Conservation (phyloP, 2,113 vertebrate genomes). For the Spea multiplicata region DNA sequence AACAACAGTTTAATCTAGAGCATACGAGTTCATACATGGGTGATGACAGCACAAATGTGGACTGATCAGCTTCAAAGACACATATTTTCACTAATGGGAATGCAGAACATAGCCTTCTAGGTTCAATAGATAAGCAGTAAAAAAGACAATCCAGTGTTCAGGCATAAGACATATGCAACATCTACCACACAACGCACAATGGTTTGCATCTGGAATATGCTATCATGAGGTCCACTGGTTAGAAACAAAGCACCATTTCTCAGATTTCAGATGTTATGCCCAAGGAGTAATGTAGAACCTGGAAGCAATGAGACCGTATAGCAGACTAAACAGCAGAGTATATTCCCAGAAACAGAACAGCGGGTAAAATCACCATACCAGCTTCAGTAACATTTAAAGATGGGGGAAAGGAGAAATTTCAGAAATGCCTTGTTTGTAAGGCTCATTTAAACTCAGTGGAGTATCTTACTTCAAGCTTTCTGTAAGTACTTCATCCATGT, state of each 20-base stretch:
- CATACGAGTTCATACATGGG: conserved; percentile 28
- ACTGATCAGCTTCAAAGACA: conserved; percentile 5
- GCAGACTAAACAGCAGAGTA: not conserved
- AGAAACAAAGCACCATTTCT: not conserved
- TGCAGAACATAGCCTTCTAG: not conserved
- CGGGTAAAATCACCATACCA: not conserved
- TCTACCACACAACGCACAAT: not conserved
- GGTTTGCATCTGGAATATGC: not conserved
- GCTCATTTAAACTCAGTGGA: conserved; percentile 20
- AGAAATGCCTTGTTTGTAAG: not conserved
- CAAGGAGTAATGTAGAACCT: not conserved
- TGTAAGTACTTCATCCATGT: conserved; percentile 2
- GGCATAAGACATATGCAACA: not conserved
- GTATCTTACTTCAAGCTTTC: conserved; percentile 16
- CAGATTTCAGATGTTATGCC: not conserved
- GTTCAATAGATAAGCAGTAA: conserved; percentile 4
- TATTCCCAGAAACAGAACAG: not conserved
- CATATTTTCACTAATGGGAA: conserved; percentile 11
- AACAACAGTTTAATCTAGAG: conserved; percentile 9
- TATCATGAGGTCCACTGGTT: not conserved
- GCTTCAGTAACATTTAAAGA: not conserved
- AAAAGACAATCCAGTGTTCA: not conserved
- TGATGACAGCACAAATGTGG: conserved; percentile 13
- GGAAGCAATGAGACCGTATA: not conserved
- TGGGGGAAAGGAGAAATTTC: not conserved